Percentiles rank a stretch among this genome's conserved stretches.
phyloP scores from a whole-genome alignment of 2,113 vertebrate species.

The Amazona guildingii region DNA sequence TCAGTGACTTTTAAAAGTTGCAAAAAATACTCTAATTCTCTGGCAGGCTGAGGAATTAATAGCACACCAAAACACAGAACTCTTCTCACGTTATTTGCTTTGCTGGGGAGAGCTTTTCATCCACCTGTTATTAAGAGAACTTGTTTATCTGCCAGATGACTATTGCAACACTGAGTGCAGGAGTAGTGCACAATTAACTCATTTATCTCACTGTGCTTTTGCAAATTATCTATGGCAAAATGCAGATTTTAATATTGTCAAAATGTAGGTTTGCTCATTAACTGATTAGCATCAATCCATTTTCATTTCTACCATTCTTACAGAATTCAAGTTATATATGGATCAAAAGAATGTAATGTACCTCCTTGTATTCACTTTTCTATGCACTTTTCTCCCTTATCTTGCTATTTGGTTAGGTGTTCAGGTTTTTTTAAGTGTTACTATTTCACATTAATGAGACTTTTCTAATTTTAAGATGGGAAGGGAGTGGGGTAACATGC shows the following conservation, averaged over 20 bases:
- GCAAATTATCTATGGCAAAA: neutral
- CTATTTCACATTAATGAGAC: neutral
- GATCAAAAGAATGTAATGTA: neutral
- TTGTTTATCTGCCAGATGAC: neutral
- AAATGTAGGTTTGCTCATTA: neutral
- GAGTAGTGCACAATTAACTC: neutral
- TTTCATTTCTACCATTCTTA: neutral
- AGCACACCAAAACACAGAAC: neutral
- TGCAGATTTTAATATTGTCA: neutral
- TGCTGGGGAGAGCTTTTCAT: neutral
- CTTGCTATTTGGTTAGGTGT: neutral
- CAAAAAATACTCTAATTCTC: neutral
- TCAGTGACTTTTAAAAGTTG: slow-evolving; percentile 1
- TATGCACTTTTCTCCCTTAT: neutral
- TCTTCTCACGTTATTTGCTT: neutral
- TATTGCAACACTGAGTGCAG: neutral
- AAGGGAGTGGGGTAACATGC: neutral
- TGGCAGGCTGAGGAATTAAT: neutral
- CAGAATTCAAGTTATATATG: neutral
- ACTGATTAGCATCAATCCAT: neutral
- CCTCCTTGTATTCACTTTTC: neutral
- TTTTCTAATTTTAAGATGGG: neutral
- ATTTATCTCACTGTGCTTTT: neutral
- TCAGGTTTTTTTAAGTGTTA: neutral
- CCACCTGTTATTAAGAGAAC: neutral